phyloP scores from a whole-genome alignment of 2,888 invertebrate genomes.

The Protodeltote pygarga region DNA sequence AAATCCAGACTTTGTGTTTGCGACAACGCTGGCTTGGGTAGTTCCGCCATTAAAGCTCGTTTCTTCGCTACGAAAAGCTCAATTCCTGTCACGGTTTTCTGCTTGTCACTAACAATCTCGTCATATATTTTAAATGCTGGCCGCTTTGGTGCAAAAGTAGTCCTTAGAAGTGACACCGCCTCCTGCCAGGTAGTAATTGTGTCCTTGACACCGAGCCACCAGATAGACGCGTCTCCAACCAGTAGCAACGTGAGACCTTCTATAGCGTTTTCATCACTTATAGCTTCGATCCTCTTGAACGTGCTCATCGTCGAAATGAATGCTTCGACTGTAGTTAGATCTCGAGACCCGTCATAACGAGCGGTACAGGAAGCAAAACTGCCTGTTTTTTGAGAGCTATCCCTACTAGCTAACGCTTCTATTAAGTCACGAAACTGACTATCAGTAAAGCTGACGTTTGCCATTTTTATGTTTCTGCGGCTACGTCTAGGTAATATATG shows the following conservation, averaged over 20 bases:
- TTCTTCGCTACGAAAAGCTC: constrained; percentile 7
- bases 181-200: not conserved
- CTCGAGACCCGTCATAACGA: constrained; percentile 1
- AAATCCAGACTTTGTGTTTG: constrained; percentile 1
- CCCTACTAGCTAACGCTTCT: not conserved
- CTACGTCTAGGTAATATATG: constrained; percentile 7
- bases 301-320: constrained; percentile 1
- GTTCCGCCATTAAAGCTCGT: constrained; percentile 5
- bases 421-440: constrained; percentile 7
- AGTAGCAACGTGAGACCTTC: constrained; percentile 7
- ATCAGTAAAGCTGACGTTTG: constrained; percentile 11
- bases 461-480: constrained; percentile 3
- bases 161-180: not conserved
- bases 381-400: not conserved
- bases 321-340: not conserved
- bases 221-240: not conserved
- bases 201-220: constrained; percentile 6
- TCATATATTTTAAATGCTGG: not conserved
- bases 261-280: constrained; percentile 5
- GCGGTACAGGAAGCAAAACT: constrained; percentile 1
- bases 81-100: not conserved
- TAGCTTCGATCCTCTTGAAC: not conserved
- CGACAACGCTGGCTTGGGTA: not conserved
- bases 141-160: constrained; percentile 5
- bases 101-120: constrained; percentile 8